Conservation (phyloP, 2,888 invertebrate genomes). For the Pterostichus madidus region DNA sequence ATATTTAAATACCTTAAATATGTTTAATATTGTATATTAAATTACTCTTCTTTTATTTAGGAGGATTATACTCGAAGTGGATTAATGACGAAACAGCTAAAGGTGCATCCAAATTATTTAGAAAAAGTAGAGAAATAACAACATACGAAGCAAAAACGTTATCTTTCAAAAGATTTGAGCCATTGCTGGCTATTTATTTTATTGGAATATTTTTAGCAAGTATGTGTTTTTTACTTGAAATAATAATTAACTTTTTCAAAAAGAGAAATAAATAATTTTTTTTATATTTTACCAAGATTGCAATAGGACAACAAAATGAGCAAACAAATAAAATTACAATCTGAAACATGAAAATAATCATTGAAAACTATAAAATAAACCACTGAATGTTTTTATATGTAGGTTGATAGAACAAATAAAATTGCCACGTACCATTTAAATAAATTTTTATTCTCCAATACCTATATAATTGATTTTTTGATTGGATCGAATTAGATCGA, state of each 20-base stretch:
- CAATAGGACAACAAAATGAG: too few species aligned
- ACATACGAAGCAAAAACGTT: not conserved
- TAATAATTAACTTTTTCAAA: slow-evolving; percentile 13
- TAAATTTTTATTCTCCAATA: too few species aligned
- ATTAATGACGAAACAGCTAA: slow-evolving; percentile 52
- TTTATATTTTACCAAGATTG: not conserved
- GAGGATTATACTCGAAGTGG: slow-evolving; percentile 60
- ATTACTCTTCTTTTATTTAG: slow-evolving; percentile 1
- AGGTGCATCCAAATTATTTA: slow-evolving; percentile 8
- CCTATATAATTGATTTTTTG: too few species aligned
- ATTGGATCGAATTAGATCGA: too few species aligned
- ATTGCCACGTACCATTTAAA: too few species aligned
- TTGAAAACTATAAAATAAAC: too few species aligned
- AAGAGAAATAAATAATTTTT: not conserved
- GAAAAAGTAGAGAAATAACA: slow-evolving; percentile 38
- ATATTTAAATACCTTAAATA: too few species aligned
- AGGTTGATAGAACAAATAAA: too few species aligned
- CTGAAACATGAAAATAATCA: too few species aligned
- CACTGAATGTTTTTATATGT: too few species aligned
- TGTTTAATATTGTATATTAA: too few species aligned
- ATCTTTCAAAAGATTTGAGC: slow-evolving; percentile 45
- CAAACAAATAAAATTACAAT: too few species aligned
- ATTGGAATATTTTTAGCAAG: slow-evolving; percentile 42
- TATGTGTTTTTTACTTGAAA: slow-evolving; percentile 54
- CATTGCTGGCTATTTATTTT: slow-evolving; percentile 45